Conservation (phyloP, 2,113 vertebrate species). For the Climacteris rufus region DNA sequence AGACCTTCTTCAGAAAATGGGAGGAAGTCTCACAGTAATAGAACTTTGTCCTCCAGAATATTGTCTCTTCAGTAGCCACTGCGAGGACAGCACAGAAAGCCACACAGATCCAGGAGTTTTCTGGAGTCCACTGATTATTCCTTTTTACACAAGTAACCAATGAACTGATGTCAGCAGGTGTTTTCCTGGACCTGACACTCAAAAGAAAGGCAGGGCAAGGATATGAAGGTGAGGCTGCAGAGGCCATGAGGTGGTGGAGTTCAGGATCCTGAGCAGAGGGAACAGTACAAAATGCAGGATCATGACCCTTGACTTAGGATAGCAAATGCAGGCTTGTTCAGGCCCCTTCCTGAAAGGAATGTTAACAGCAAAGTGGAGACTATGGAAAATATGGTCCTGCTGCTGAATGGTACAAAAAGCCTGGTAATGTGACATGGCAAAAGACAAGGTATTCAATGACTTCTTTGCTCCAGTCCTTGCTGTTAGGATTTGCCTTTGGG, state of each 20-base stretch:
- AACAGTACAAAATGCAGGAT: neutral
- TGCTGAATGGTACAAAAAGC: neutral
- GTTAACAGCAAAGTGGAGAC: neutral
- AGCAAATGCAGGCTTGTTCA: neutral
- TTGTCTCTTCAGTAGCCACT: neutral
- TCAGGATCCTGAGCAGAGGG: neutral
- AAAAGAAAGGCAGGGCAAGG: neutral
- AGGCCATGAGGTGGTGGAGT: neutral
- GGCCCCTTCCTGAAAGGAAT: neutral
- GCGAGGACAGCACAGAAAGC: neutral
- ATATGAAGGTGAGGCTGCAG: neutral
- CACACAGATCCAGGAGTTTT: neutral
- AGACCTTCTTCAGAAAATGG: neutral
- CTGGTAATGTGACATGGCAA: neutral
- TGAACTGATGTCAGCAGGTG: neutral
- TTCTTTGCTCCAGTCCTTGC: neutral
- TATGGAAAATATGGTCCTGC: neutral
- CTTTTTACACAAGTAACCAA: neutral
- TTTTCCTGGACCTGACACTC: neutral
- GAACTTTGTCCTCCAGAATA: neutral
- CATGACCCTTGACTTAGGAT: neutral
- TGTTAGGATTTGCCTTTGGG: neutral
- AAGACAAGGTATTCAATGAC: neutral
- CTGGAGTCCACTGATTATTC: neutral
- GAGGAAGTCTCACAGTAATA: neutral